phyloP scores from a whole-genome alignment of 30 jellyfish, hydroid and myxozoan genomes.

The Cassiopea xamachana region DNA sequence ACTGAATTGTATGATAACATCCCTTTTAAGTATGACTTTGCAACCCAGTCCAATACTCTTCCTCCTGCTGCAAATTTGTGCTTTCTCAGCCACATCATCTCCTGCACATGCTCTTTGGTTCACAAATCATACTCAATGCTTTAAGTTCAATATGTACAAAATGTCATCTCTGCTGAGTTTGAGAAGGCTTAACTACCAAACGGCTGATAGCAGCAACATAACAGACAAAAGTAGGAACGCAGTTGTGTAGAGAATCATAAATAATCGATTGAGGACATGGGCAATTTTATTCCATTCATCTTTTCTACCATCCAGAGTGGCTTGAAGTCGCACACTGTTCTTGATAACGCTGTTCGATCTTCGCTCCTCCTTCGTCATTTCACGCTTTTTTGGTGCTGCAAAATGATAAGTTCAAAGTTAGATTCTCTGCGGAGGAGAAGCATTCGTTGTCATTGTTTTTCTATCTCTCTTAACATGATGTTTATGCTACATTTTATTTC shows the following conservation, averaged over 20 bases:
- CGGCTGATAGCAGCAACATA: constrained; percentile 56
- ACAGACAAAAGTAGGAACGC: constrained; percentile 39
- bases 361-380: constrained; percentile 70
- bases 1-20: too few species aligned
- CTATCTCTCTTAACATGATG: too few species aligned
- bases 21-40: too few species aligned
- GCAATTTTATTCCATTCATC: constrained; percentile 80
- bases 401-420: not conserved
- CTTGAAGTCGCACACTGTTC: constrained; percentile 67
- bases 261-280: constrained; percentile 68
- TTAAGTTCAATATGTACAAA: too few species aligned
- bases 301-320: constrained; percentile 63
- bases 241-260: constrained; percentile 69
- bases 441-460: not conserved
- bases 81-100: too few species aligned
- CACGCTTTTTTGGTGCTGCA: constrained; percentile 33
- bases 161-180: too few species aligned
- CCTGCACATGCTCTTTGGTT: too few species aligned
- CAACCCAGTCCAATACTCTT: too few species aligned
- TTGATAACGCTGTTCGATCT: constrained; percentile 76
- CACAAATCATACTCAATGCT: too few species aligned
- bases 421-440: not conserved
- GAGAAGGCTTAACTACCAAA: constrained; percentile 13
- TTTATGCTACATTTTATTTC: too few species aligned
- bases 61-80: too few species aligned